A percentile compares a stretch with the other conserved stretches of the same genome.
These are phyloP conservation scores for Drosophila suzukii DNA, from an alignment of 1,140 invertebrate genomes.

Conservation along the genomic window DNA sequence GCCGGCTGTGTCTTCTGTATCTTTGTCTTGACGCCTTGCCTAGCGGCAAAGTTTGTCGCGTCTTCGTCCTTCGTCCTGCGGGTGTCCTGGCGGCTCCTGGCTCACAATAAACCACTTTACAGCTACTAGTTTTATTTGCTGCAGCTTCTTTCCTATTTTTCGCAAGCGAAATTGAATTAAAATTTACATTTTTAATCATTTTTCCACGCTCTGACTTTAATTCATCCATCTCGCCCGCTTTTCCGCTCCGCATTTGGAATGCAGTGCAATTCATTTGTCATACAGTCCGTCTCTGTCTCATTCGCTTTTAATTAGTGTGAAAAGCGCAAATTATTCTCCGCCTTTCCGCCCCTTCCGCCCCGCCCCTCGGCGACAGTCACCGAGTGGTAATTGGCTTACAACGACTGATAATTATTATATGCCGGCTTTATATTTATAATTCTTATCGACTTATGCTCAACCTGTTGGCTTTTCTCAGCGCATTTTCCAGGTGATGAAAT, in stretches of 20 bases:
- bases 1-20: slow-evolving; percentile 31
- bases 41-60: slow-evolving; percentile 75
- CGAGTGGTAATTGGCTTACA: slow-evolving; percentile 72
- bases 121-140: slow-evolving; percentile 62
- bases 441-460: slow-evolving; percentile 30
- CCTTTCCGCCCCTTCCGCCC: slow-evolving; percentile 5
- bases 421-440: slow-evolving; percentile 56
- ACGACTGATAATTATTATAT: slow-evolving; percentile 66
- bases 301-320: slow-evolving; percentile 81
- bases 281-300: slow-evolving; percentile 40
- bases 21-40: slow-evolving; percentile 61
- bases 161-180: slow-evolving; percentile 72
- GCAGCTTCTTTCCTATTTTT: slow-evolving; percentile 46
- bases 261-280: slow-evolving; percentile 66
- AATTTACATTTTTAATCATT: slow-evolving; percentile 82
- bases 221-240: slow-evolving; percentile 25
- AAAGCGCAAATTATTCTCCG: slow-evolving; percentile 74
- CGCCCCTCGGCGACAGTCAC: slow-evolving; percentile 22
- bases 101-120: slow-evolving; percentile 78
- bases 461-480: slow-evolving; percentile 15
- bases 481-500: slow-evolving; percentile 55
- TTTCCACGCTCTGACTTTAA: slow-evolving; percentile 69
- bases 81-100: slow-evolving; percentile 35
- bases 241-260: slow-evolving; percentile 9
- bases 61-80: slow-evolving; percentile 30